Evolutionary conservation across 2,888 invertebrate genomes (phyloP).

Genomic region (Aporophyla nigra): DNA sequence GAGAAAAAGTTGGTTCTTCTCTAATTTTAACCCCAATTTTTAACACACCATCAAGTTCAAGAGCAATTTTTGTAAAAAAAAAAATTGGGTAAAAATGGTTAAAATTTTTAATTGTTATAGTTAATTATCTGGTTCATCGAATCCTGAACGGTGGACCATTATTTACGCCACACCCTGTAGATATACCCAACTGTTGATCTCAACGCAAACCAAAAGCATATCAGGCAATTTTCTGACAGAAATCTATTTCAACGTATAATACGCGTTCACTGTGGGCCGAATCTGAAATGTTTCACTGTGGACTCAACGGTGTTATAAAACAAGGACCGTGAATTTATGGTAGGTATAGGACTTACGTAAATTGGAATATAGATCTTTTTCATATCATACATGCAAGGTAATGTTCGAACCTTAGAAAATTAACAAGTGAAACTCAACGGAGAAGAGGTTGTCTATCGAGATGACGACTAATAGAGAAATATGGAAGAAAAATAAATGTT

Average conservation of each 20-base stretch:
- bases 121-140: too few species aligned
- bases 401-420: too few species aligned
- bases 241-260: background rate
- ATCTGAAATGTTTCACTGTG: background rate
- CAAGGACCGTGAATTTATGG: background rate
- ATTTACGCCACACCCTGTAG: too few species aligned
- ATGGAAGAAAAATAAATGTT: background rate
- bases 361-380: background rate
- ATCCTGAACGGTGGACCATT: too few species aligned
- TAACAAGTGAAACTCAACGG: background rate
- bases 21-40: too few species aligned
- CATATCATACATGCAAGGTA: background rate
- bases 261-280: background rate
- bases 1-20: too few species aligned
- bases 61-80: too few species aligned
- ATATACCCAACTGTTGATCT: background rate
- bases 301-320: background rate
- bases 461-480: background rate
- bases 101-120: too few species aligned
- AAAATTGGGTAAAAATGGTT: too few species aligned
- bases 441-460: background rate
- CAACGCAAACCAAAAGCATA: background rate
- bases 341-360: background rate
- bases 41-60: too few species aligned
- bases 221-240: background rate